phyloP scores from a whole-genome alignment of 2,797 vertebrate genomes.

The Helicolenus hilgendorfi region DNA sequence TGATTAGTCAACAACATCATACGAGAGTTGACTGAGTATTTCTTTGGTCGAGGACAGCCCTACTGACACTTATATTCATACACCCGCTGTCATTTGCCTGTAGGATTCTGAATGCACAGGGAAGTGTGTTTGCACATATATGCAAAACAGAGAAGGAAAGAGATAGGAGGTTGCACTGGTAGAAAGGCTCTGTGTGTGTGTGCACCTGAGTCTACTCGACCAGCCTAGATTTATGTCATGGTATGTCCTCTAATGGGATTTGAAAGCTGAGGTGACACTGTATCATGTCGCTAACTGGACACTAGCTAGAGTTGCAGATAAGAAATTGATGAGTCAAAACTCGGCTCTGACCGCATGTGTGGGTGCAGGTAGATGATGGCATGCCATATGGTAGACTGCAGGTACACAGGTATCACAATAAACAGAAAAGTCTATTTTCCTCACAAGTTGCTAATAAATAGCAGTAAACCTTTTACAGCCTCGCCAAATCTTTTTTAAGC shows the following conservation, averaged over 20 bases:
- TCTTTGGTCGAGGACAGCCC: no score
- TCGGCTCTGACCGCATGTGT: neutral
- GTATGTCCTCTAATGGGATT: neutral
- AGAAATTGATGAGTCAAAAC: conserved; percentile 13
- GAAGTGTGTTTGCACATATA: neutral
- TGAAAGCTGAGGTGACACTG: neutral
- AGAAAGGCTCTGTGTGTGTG: neutral
- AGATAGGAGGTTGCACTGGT: neutral
- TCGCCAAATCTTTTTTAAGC: neutral
- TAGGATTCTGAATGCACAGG: neutral
- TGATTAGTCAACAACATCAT: no score
- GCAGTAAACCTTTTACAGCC: neutral
- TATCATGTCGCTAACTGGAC: neutral
- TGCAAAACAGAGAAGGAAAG: neutral
- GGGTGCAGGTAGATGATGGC: neutral
- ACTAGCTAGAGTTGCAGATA: neutral
- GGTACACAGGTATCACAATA: neutral
- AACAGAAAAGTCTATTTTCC: neutral
- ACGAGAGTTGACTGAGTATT: no score
- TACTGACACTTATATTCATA: conserved; percentile 7
- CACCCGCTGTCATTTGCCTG: conserved; percentile 21
- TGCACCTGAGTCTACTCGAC: neutral
- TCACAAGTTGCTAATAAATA: neutral
- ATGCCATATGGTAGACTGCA: conserved; percentile 2
- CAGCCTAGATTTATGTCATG: neutral